Conservation (phyloP, 30 jellyfish, hydroid and myxozoan genomes). For the Turritopsis dohrnii region DNA sequence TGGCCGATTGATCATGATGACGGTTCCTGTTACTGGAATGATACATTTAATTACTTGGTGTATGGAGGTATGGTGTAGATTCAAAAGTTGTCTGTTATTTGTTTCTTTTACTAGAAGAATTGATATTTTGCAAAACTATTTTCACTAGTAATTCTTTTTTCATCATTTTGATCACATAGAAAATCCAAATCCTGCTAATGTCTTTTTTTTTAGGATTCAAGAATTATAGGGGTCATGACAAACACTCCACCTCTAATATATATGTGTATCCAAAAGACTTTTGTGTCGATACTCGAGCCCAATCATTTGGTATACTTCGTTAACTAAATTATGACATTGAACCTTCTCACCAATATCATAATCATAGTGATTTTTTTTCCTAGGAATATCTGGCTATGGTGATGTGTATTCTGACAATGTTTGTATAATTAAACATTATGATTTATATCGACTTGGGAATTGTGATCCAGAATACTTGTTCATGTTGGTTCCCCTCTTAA, state of each 20-base stretch:
- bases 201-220: slow-evolving; percentile 34
- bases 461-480: slow-evolving; percentile 53
- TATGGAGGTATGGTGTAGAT: slow-evolving; percentile 59
- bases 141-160: no score
- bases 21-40: slow-evolving; percentile 94
- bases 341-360: background rate
- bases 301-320: slow-evolving; percentile 35
- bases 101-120: no score
- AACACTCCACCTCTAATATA: slow-evolving; percentile 40
- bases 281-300: slow-evolving; percentile 78
- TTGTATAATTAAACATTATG: slow-evolving; percentile 42
- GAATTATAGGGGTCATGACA: slow-evolving; percentile 75
- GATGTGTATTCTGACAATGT: slow-evolving; percentile 61
- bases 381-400: slow-evolving; percentile 82
- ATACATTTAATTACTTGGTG: slow-evolving; percentile 55
- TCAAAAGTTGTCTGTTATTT: no score
- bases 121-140: no score
- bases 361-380: background rate
- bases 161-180: no score
- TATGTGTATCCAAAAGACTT: slow-evolving; percentile 70
- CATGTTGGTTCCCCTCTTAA: slow-evolving; percentile 55
- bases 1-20: slow-evolving; percentile 98
- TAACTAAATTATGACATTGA: background rate
- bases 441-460: slow-evolving; percentile 66
- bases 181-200: no score